These are phyloP conservation scores for Leptodactylus fuscus DNA, from an alignment of 2,113 vertebrate species.

Conservation along the genomic window DNA sequence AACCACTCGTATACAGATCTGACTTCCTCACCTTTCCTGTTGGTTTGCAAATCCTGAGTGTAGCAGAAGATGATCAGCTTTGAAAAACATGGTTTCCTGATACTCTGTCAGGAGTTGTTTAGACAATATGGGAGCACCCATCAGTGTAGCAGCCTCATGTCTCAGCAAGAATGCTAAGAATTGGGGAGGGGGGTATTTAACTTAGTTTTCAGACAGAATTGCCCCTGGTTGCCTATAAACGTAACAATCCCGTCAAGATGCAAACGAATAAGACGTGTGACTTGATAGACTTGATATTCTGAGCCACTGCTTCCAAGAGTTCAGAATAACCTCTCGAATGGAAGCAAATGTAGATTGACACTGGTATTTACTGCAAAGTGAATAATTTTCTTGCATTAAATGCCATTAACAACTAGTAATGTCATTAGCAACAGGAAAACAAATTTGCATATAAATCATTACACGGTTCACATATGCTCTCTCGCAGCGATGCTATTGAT, in stretches of 20 bases:
- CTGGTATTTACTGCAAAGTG: slow-evolving; percentile 62
- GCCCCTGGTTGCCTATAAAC: no score
- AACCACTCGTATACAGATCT: no score
- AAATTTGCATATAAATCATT: slow-evolving; percentile 71
- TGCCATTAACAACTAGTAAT: slow-evolving; percentile 65
- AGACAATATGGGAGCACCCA: no score
- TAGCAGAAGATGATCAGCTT: no score
- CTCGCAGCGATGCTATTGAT: slow-evolving; percentile 63
- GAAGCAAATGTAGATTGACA: slow-evolving; percentile 53
- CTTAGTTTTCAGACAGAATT: no score
- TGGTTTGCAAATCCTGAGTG: no score
- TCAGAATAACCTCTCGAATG: slow-evolving; percentile 50
- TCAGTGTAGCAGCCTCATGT: no score
- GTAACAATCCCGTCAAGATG: background rate
- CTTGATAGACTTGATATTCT: background rate
- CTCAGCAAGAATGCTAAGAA: no score
- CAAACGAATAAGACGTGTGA: slow-evolving; percentile 31
- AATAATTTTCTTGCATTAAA: slow-evolving; percentile 63
- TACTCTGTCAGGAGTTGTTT: no score
- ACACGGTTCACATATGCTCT: slow-evolving; percentile 59
- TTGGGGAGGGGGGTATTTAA: no score
- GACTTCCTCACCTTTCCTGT: no score
- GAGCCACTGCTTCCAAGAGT: slow-evolving; percentile 25
- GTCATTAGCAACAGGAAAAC: slow-evolving; percentile 66
- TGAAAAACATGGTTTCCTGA: no score